Base-by-base conservation (phyloP, 2,797 vertebrate genomes). In the Hydrocynus forskahlii region DNA sequence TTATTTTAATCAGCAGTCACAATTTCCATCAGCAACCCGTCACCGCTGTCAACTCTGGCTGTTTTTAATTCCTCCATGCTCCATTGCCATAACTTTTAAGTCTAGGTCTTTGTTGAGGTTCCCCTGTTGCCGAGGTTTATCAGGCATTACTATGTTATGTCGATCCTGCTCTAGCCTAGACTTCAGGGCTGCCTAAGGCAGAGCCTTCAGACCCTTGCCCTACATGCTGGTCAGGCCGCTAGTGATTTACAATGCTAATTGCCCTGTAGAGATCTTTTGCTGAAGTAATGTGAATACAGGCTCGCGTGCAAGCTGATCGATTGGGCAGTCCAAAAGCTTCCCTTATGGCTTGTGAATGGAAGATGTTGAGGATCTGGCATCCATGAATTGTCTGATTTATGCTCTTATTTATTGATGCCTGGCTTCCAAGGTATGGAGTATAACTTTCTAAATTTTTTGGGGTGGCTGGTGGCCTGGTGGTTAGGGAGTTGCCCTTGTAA, bases 71-170 rank as follows among this genome's bases (percentile, higher is more conserved):
- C 8, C 40, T 43, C 40, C 69, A 63, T 64, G 75, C 50, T 2
- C 16, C 1, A 74, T 85, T 83, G 78, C 81, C 81, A 75, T 85
- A 75, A 76, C 55, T 79, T 59, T 67, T 72, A 63, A 54, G 55
- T 67, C 16, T 66, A 48, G 64, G 40, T 73, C 78, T 62, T n/a
- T 2, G 17, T n/a, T 19, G 9, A 23, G 23, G 10, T 81, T 70
- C 50, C 40, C 57, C 71, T 59, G 71, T 62, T 23, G 66, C 48
- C 83, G 50, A 85, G 81, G 81, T 83, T 80, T 78, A 70, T 55
- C 75, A 14, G 70, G 70, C 81, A 81, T 81, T 82, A 81, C 68
- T 66, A 45, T 68, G 66, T 86, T 75, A 40, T 81, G 71, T 86
- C 70, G 67, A 69, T 72, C 75, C 75, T 76, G 45, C 69, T 55